Evolutionary conservation across 2,113 vertebrate genomes (phyloP).

Genomic region (Perca flavescens): DNA sequence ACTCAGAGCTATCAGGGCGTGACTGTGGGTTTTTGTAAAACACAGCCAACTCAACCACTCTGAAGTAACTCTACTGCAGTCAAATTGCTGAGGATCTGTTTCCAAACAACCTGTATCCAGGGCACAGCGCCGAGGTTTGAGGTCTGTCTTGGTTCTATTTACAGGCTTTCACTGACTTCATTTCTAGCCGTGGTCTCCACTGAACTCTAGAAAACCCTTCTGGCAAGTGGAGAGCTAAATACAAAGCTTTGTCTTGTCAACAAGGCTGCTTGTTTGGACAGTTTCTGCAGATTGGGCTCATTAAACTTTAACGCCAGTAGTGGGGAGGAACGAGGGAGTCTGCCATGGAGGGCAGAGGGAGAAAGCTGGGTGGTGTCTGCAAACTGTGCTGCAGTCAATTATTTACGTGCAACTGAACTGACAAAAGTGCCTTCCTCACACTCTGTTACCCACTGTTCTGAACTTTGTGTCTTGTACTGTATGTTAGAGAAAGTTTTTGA

Average conservation of each 20-base stretch:
- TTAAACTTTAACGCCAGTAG: slow-evolving; percentile 69
- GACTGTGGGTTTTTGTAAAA: slow-evolving; percentile 45
- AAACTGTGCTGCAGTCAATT: slow-evolving; percentile 33
- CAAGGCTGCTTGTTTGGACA: slow-evolving; percentile 69
- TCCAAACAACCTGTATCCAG: slow-evolving; percentile 42
- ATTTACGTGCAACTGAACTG: slow-evolving; percentile 23
- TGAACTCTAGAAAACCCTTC: slow-evolving; percentile 64
- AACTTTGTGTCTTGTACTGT: slow-evolving; percentile 15
- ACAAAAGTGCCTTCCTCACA: slow-evolving; percentile 7
- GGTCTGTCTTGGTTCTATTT: slow-evolving; percentile 54
- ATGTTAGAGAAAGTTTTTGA: not conserved
- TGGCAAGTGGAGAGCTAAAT: slow-evolving; percentile 58
- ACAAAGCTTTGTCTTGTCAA: slow-evolving; percentile 72
- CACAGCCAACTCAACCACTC: slow-evolving; percentile 6
- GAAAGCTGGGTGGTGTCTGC: slow-evolving; percentile 19
- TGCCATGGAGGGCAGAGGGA: slow-evolving; percentile 20
- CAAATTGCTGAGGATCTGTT: slow-evolving; percentile 37
- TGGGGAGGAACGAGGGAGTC: slow-evolving; percentile 36
- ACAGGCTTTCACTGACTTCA: slow-evolving; percentile 34
- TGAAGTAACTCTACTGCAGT: slow-evolving; percentile 28
- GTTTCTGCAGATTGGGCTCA: slow-evolving; percentile 63
- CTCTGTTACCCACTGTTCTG: slow-evolving; percentile 18
- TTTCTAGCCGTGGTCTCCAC: slow-evolving; percentile 42
- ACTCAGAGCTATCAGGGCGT: slow-evolving; percentile 26
- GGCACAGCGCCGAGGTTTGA: slow-evolving; percentile 20